Evolutionary conservation across 2,888 invertebrate genomes (phyloP).

Genomic region (Ectobius pallidus): DNA sequence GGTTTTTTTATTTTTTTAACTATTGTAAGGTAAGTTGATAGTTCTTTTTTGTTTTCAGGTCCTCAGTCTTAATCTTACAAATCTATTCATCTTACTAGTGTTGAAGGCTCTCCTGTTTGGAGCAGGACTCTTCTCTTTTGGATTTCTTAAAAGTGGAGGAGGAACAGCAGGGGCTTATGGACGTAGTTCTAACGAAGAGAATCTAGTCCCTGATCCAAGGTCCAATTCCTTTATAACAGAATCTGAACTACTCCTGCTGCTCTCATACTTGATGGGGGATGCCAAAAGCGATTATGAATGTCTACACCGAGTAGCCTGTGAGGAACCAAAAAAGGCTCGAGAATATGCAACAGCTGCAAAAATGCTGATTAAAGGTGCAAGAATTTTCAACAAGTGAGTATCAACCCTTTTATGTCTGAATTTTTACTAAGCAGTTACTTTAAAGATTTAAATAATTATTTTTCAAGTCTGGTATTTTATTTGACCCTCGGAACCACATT

Average conservation of each 20-base stretch:
- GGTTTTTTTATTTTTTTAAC: no score
- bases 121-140: constrained; percentile 66
- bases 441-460: constrained; percentile 1
- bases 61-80: constrained; percentile 81
- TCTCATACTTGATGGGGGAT: constrained; percentile 72
- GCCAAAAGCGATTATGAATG: constrained; percentile 68
- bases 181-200: constrained; percentile 64
- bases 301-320: constrained; percentile 77
- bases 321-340: constrained; percentile 72
- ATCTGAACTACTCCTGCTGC: constrained; percentile 72
- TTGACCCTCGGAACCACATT: no score
- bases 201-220: constrained; percentile 9
- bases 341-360: constrained; percentile 81
- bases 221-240: constrained; percentile 58
- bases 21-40: no score
- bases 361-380: constrained; percentile 72
- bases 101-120: constrained; percentile 83
- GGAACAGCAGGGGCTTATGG: constrained; percentile 52
- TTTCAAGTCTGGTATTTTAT: not conserved
- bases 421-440: no score
- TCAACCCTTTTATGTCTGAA: no score
- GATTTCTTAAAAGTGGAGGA: constrained; percentile 42
- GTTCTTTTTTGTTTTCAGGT: no score
- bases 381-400: constrained; percentile 69
- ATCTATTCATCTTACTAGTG: constrained; percentile 77